Evolutionary conservation across 2,888 invertebrate species (phyloP), one percentile per base, ranked within the genome.

Genomic region (Pristionchus fissidentatus): DNA sequence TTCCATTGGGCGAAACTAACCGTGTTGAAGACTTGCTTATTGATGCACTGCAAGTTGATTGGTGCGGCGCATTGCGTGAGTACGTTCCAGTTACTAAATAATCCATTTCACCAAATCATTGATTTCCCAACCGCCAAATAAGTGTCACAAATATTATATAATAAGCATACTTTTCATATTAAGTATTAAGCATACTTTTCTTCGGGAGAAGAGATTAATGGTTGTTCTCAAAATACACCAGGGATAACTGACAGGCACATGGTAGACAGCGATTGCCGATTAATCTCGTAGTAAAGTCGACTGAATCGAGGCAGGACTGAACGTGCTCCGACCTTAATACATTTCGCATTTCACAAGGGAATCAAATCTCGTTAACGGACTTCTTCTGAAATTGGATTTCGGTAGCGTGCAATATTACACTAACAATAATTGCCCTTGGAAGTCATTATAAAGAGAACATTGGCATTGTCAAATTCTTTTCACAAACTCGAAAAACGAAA

Each of bases 1-100:
- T n/a, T 15, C 22, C 10, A 35, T 73, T 7, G 10, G n/a, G n/a
- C n/a, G n/a, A n/a, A n/a, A n/a, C 19, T 29, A 1, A 81, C 80
- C 41, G 13, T 15, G 15, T 62, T 13, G 62, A 81, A 81, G 15
- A 62, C 80, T 26, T 41, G 62, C 8, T 4, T 10, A 26, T 81
- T 81, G 32, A 81, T 81, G 43, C 80, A 81, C 26, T 43, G 62
- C n/a, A 81, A 43, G n/a, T 38, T 41, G 62, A 81, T 57, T 13
- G 80, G 80, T 13, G 60, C 57, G 19, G 62, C 13, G 62, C 80
- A 81, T 3, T 60, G 19, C 10, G 60, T 62, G 22, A 81, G 26
- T 8, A 32, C 46, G 5, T 32, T 35, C 80, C 80, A 81, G 13
- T 32, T 41, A 7, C 80, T 81, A 2, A 35, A 81, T 38, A 29